Evolutionary conservation across 2,113 vertebrate genomes (phyloP), one percentile per base, ranked within the genome.

Genomic region (Rutilus rutilus): DNA sequence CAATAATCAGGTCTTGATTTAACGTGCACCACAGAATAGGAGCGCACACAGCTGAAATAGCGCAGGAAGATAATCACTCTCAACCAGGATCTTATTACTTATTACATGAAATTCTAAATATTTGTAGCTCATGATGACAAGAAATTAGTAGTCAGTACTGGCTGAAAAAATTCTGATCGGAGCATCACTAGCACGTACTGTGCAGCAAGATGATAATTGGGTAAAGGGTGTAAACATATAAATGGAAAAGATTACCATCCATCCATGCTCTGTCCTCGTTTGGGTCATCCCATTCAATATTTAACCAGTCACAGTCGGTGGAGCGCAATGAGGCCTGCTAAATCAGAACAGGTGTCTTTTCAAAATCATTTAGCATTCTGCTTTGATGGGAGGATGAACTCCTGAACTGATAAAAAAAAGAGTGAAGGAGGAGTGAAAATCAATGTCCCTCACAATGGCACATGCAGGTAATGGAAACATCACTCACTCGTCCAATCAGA

Each of bases 401-500:
- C 39, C 79, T 88, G 75, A 90, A 89, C 84, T 77, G 39, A 75
- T 42, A 33, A 75, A 85, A 75, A 75, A 69, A 83, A 30, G 67
- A 86, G 59, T 76, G 42, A 45, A 19, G 12, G 60, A 52, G 27
- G 21, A 54, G 52, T 52, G 65, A 79, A 86, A 78, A 89, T 89
- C 83, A 87, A 88, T 89, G 85, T 88, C 88, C 89, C 77, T 87
- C 87, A 87, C 17, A 67, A 86, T 60, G 83, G 74, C n/a, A 59
- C 39, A 47, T 64, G n/a, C 42, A 78, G 76, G 57, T 87, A 89
- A 88, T 88, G 69, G 88, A 89, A 87, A 85, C 86, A 89, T 89
- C 91, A 90, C 59, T 89, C 89, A 90, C 36, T 78, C 33, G 52
- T 85, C 87, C 86, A 89, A 90, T 90, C 88, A 86, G 79, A 89